Conservation (phyloP, 2,888 invertebrate species). For the Drosophila vallismaia region DNA sequence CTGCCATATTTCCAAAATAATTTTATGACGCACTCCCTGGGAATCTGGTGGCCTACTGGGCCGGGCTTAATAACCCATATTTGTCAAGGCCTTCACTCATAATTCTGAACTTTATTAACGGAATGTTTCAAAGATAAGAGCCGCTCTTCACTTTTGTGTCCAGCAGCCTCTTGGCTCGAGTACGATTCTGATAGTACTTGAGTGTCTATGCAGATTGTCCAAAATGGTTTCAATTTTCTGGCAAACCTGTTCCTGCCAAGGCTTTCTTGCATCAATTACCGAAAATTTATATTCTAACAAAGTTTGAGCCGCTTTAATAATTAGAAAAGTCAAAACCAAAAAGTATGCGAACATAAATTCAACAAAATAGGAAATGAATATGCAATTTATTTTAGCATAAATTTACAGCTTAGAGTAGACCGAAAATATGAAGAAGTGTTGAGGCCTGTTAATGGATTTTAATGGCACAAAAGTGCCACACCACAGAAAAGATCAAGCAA, state of each 20-base stretch:
- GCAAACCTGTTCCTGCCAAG: neutral
- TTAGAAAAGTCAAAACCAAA: neutral
- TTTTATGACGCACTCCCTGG: slow-evolving; percentile 45
- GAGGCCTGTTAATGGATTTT: slow-evolving; percentile 36
- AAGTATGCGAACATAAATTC: neutral
- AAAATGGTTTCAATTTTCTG: neutral
- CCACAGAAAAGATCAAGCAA: neutral
- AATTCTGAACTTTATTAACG: slow-evolving; percentile 63
- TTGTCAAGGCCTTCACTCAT: slow-evolving; percentile 46
- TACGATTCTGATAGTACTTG: slow-evolving; percentile 40
- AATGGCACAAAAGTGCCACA: slow-evolving; percentile 11
- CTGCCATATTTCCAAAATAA: slow-evolving; percentile 72
- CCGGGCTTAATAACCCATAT: slow-evolving; percentile 53
- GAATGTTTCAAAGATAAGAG: slow-evolving; percentile 44
- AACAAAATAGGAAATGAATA: slow-evolving; percentile 1
- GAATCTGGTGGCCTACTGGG: neutral
- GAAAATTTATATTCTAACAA: too few species aligned
- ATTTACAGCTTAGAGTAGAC: slow-evolving; percentile 25
- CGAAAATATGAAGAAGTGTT: slow-evolving; percentile 42
- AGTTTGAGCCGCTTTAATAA: neutral
- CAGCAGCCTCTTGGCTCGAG: slow-evolving; percentile 31
- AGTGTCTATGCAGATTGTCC: slow-evolving; percentile 12
- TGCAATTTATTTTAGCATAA: slow-evolving; percentile 27
- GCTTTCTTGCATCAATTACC: too few species aligned
- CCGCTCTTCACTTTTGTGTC: slow-evolving; percentile 28